Evolutionary conservation across 2,797 vertebrate genomes (phyloP), one percentile per base, ranked within the genome.

Genomic region (Rhinatrema bivittatum): DNA sequence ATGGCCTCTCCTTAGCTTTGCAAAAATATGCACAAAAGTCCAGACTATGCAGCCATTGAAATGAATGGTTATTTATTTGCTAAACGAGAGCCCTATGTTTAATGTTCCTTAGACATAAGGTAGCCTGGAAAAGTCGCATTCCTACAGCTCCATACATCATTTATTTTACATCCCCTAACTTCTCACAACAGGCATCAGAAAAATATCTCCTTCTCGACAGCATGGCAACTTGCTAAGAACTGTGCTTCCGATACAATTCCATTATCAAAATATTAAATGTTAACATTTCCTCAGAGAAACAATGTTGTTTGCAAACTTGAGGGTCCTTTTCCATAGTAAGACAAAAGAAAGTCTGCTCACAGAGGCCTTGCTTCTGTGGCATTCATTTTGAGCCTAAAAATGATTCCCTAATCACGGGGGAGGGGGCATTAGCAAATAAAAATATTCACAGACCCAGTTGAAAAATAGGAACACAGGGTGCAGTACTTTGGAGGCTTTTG

Each of bases 61-160:
- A 91, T 94, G 91, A 96, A 93, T 92, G 89, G 90, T 95, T 97
- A 97, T 98, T 98, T 97, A 96, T 96, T 96, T 93, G 88, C 94
- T 93, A 96, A 97, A 94, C 87, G 81, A 94, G 91, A 94, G 87
- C 92, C 85, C 91, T 90, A 88, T 98, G 94, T 95, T 94, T 97
- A 98, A 98, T 98, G 94, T 97, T 96, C 94, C 94, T 96, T 97
- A 93, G 87, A 94, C 83, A 88, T 84, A 94, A 94, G 93, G 93
- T 97, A 94, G 90, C 89, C 87, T 86, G 87, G 82, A 81, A 88
- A 91, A 90, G 88, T 87, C 82, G 77, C 82, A 82, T 91, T 93
- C 90, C 90, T 91, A 91, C 87, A 92, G 92, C 87, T 95, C 89
- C 87, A 97, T 94, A 97, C 91, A 95, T 96, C 91, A 98, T 98